Evolutionary conservation across 1,140 invertebrate genomes (phyloP).

Genomic region (Aphis craccivora): DNA sequence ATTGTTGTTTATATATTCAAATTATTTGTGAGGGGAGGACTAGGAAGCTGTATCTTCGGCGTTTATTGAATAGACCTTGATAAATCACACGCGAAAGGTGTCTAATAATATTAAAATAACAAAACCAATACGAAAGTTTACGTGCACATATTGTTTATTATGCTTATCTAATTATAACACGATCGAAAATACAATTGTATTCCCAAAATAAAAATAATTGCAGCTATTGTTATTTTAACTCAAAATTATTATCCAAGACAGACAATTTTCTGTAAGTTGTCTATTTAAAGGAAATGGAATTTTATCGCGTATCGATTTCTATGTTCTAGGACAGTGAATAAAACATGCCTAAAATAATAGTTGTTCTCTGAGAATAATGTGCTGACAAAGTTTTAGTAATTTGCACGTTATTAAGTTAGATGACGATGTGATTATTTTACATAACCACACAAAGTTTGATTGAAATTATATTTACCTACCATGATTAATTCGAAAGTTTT

Average conservation of each 20-base stretch:
- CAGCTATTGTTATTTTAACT: background rate
- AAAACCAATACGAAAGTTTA: background rate
- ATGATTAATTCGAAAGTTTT: background rate
- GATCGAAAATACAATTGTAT: background rate
- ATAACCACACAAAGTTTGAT: background rate
- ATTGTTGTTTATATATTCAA: background rate
- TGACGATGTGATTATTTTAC: no score
- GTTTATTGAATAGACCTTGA: background rate
- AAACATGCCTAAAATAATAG: background rate
- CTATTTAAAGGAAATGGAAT: background rate
- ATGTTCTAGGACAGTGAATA: no score
- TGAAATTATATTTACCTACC: background rate
- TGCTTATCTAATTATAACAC: background rate
- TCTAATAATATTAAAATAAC: background rate
- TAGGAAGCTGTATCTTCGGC: background rate
- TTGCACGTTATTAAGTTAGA: background rate
- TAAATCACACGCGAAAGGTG: background rate
- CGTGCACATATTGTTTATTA: background rate
- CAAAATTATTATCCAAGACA: background rate
- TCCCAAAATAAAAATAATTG: background rate
- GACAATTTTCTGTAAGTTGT: background rate
- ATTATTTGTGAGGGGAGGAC: background rate
- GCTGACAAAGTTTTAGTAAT: background rate
- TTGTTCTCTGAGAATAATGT: background rate
- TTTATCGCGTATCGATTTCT: background rate